A percentile compares a stretch with the other conserved stretches of the same genome.
These are phyloP conservation scores for Trematomus loennbergii DNA, from an alignment of 2,113 vertebrate species.

Conservation along the genomic window DNA sequence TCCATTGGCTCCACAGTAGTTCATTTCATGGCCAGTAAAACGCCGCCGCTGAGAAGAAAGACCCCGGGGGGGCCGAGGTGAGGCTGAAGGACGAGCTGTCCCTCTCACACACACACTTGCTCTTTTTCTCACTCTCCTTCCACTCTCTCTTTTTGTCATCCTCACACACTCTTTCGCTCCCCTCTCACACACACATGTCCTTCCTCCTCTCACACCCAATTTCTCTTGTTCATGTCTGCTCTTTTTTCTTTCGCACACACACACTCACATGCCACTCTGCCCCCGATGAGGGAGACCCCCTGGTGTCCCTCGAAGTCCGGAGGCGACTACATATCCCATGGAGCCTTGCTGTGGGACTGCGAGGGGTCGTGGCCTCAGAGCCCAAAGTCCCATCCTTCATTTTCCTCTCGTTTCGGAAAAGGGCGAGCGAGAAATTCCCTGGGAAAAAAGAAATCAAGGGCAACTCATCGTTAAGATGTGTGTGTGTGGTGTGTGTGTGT, in stretches of 20 bases:
- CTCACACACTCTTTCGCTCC: constrained; percentile 36
- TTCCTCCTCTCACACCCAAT: constrained; percentile 54
- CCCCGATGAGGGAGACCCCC: constrained; percentile 46
- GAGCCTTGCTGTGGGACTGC: constrained; percentile 60
- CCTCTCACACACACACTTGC: constrained; percentile 64
- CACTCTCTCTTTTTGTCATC: constrained; percentile 28
- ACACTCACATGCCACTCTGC: constrained; percentile 17
- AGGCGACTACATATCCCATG: constrained; percentile 70
- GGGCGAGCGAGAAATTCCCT: constrained; percentile 59
- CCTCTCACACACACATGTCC: constrained; percentile 24
- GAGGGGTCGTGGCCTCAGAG: constrained; percentile 46
- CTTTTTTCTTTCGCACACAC: constrained; percentile 47
- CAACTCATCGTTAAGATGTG: constrained; percentile 36
- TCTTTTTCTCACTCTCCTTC: constrained; percentile 59
- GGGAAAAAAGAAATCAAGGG: constrained; percentile 73
- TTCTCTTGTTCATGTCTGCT: constrained; percentile 59
- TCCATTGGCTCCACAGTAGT: constrained; percentile 41
- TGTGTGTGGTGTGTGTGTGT: too few relatives aligned
- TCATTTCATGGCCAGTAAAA: constrained; percentile 75
- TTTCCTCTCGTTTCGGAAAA: constrained; percentile 66
- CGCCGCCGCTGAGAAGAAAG: constrained; percentile 54
- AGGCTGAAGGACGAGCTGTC: constrained; percentile 76
- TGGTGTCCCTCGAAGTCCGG: constrained; percentile 54
- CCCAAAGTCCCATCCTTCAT: constrained; percentile 76
- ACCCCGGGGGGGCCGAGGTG: constrained; percentile 70